phyloP scores from a whole-genome alignment of 2,888 invertebrate genomes.

The Lasioglossum morio region DNA sequence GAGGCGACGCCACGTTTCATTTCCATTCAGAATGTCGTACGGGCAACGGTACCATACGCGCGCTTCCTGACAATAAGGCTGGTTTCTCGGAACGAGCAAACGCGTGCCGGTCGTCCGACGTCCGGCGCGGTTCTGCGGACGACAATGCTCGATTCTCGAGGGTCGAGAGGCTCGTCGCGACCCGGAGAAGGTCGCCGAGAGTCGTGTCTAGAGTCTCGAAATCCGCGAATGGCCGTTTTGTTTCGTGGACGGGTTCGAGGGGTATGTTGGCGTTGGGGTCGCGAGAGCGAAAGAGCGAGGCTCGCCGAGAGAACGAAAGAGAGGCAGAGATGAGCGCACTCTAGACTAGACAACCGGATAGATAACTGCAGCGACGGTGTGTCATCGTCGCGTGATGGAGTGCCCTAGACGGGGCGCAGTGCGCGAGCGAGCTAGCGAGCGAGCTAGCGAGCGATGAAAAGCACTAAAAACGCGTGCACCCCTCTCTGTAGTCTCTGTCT shows the following conservation, averaged over 20 bases:
- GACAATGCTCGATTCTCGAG: neutral
- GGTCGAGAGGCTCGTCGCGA: neutral
- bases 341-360: constrained; percentile 72
- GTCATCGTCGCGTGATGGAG: constrained; percentile 76
- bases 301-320: constrained; percentile 5
- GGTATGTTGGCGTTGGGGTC: constrained; percentile 26
- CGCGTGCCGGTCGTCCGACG: constrained; percentile 41
- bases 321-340: constrained; percentile 30
- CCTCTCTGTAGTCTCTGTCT: constrained; percentile 47
- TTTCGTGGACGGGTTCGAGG: constrained; percentile 17
- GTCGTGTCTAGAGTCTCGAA: constrained; percentile 2
- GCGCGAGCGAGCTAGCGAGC: constrained; percentile 30
- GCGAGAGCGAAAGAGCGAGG: constrained; percentile 27
- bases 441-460: constrained; percentile 61
- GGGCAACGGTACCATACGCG: constrained; percentile 36
- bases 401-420: constrained; percentile 71
- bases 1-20: constrained; percentile 18
- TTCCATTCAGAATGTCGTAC: constrained; percentile 41
- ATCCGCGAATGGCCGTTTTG: constrained; percentile 34
- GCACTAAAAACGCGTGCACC: constrained; percentile 74
- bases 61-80: constrained; percentile 52
- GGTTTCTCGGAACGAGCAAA: constrained; percentile 44
- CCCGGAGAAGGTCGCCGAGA: constrained; percentile 7
- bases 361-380: constrained; percentile 71
- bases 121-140: constrained; percentile 33